These are phyloP conservation scores for Apogon hyalosoma DNA, from an alignment of 2,797 vertebrate genomes.

Conservation along the genomic window DNA sequence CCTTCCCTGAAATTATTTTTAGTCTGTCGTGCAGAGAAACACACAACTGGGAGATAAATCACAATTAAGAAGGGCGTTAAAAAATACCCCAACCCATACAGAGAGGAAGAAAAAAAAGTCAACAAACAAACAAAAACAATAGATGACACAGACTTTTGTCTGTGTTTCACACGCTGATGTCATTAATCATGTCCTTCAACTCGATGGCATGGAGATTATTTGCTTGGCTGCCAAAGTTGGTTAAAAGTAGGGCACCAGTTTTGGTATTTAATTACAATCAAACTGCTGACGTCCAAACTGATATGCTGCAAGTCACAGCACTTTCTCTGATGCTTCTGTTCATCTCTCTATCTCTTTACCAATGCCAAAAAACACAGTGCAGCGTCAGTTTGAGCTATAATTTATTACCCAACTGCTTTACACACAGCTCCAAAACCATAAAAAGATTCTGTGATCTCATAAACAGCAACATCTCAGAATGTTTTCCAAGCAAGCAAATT, in stretches of 20 bases:
- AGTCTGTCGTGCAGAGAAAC: slow-evolving; percentile 6
- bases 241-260: slow-evolving; percentile 55
- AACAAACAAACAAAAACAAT: slow-evolving; percentile 47
- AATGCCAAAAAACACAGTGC: slow-evolving; percentile 19
- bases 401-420: slow-evolving; percentile 35
- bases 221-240: slow-evolving; percentile 43
- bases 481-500: slow-evolving; percentile 2
- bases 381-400: slow-evolving; percentile 22
- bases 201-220: slow-evolving; percentile 21
- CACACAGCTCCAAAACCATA: background rate
- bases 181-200: slow-evolving; percentile 65
- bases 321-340: slow-evolving; percentile 42
- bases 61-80: slow-evolving; percentile 10
- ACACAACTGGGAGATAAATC: slow-evolving; percentile 25
- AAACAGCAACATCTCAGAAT: background rate
- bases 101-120: too few relatives aligned
- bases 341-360: slow-evolving; percentile 20
- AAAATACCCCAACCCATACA: too few relatives aligned
- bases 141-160: slow-evolving; percentile 44
- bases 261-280: slow-evolving; percentile 67
- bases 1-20: slow-evolving; percentile 28
- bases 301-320: slow-evolving; percentile 54
- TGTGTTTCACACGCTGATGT: slow-evolving; percentile 21
- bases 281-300: slow-evolving; percentile 63
- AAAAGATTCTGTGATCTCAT: slow-evolving; percentile 1